Percentiles rank a stretch among this genome's conserved stretches.
Evolutionary conservation across 2,888 invertebrate genomes (phyloP).

Genomic region (Meteorus colon): DNA sequence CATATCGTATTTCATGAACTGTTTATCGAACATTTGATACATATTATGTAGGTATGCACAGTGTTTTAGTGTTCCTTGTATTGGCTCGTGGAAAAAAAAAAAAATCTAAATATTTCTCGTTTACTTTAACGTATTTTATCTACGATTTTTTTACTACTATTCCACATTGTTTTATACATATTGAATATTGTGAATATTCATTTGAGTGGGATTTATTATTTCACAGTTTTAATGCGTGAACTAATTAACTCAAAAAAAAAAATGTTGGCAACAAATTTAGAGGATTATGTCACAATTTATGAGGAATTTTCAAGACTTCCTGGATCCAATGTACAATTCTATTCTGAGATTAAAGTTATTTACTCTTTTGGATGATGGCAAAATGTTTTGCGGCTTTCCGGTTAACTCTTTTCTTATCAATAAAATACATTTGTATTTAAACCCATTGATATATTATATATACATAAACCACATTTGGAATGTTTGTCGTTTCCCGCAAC

Average conservation of each 20-base stretch:
- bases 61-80: constrained; percentile 5
- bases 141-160: too few species aligned
- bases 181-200: not conserved
- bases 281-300: constrained; percentile 6
- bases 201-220: not conserved
- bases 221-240: not conserved
- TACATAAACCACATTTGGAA: not conserved
- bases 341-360: constrained; percentile 5
- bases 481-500: constrained; percentile 21
- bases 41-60: constrained; percentile 10
- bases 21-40: constrained; percentile 36
- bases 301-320: constrained; percentile 5
- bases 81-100: not conserved
- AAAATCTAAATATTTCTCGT: not conserved
- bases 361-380: constrained; percentile 21
- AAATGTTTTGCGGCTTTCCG: constrained; percentile 36
- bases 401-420: constrained; percentile 38
- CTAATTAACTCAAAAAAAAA: not conserved
- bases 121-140: not conserved
- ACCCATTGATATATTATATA: not conserved
- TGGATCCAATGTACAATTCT: not conserved
- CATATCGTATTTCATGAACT: constrained; percentile 39
- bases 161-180: not conserved
- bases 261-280: not conserved
- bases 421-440: constrained; percentile 12